phyloP scores from a whole-genome alignment of 2,888 invertebrate species.

The Odontocerum albicorne region DNA sequence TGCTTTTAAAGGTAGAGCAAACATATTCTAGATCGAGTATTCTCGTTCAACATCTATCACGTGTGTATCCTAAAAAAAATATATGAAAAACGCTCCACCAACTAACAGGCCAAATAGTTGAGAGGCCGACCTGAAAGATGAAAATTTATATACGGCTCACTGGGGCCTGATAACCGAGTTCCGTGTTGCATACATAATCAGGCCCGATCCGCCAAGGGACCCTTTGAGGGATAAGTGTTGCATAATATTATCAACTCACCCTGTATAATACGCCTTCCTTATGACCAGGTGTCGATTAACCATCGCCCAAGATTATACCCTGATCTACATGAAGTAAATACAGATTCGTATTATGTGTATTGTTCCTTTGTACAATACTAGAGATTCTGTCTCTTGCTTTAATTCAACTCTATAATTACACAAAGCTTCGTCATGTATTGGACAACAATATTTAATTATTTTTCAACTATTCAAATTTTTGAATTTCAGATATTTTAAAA shows the following conservation, averaged over 20 bases:
- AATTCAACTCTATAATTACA: too few relatives aligned
- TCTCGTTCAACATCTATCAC: too few relatives aligned
- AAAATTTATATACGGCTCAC: slow-evolving; percentile 15
- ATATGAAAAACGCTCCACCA: too few relatives aligned
- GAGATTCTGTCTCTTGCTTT: too few relatives aligned
- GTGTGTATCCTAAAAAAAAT: too few relatives aligned
- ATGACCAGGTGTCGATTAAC: slow-evolving; percentile 8
- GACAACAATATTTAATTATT: too few relatives aligned
- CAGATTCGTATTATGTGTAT: neutral
- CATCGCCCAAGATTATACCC: neutral
- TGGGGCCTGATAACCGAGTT: slow-evolving; percentile 7
- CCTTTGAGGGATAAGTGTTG: slow-evolving; percentile 6
- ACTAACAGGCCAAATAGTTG: slow-evolving; percentile 7
- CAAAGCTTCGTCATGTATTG: too few relatives aligned
- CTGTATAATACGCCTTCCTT: neutral
- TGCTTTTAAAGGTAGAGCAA: too few relatives aligned
- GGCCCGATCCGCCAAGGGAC: slow-evolving; percentile 8
- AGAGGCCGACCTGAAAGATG: slow-evolving; percentile 14
- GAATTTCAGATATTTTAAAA: too few relatives aligned
- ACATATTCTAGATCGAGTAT: too few relatives aligned
- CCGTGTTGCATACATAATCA: slow-evolving; percentile 24
- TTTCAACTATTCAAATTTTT: too few relatives aligned
- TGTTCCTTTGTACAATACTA: too few relatives aligned
- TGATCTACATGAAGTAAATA: neutral
- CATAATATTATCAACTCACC: slow-evolving; percentile 25